Evolutionary conservation across 2,113 vertebrate species (phyloP).

Genomic region (Rhinogobius similis): DNA sequence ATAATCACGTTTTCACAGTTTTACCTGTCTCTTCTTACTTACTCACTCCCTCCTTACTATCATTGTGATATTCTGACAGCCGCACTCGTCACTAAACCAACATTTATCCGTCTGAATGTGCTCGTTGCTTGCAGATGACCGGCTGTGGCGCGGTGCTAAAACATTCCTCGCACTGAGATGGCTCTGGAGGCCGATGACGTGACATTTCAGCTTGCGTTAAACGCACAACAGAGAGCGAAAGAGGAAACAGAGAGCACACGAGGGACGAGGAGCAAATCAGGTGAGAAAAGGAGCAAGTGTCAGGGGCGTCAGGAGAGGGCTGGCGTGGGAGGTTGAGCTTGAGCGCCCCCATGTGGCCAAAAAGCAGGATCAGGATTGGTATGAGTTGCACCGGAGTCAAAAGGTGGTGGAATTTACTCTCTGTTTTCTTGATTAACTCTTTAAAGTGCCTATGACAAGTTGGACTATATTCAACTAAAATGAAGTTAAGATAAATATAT

Average conservation of each 20-base stretch:
- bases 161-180: conserved; percentile 32
- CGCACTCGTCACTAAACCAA: not conserved
- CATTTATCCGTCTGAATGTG: not conserved
- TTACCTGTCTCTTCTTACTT: too few species aligned
- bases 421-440: too few species aligned
- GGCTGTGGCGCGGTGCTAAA: conserved; percentile 8
- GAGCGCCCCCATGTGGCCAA: conserved; percentile 71
- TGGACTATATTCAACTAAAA: too few species aligned
- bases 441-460: too few species aligned
- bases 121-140: conserved; percentile 2
- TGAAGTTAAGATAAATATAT: too few species aligned
- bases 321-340: conserved; percentile 51
- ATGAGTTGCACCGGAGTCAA: not conserved
- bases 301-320: conserved; percentile 14
- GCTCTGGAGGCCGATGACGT: conserved; percentile 70
- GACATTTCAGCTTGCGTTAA: conserved; percentile 66
- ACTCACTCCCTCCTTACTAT: too few species aligned
- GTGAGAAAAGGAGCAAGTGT: conserved; percentile 55
- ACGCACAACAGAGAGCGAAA: conserved; percentile 51
- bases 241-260: conserved; percentile 39
- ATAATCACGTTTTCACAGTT: too few species aligned
- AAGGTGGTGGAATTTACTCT: not conserved
- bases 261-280: conserved; percentile 50
- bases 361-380: not conserved
- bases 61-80: not conserved